Percentiles rank a stretch among this genome's conserved stretches.
These are phyloP conservation scores for Parnassius mnemosyne DNA, from an alignment of 2,888 invertebrate species.

Conservation along the genomic window DNA sequence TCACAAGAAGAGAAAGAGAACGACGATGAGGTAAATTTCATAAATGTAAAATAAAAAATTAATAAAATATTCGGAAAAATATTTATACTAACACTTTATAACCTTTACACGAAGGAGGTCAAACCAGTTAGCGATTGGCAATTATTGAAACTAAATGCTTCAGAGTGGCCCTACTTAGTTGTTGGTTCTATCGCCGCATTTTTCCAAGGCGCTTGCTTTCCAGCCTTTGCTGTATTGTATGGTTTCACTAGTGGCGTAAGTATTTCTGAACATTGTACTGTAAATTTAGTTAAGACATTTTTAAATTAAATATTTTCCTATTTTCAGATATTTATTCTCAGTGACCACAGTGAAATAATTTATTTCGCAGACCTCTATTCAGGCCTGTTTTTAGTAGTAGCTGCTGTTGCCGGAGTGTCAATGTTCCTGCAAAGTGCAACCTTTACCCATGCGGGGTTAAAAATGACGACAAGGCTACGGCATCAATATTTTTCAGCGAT, in stretches of 20 bases:
- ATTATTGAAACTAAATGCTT: conserved; percentile 80
- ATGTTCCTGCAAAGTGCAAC: conserved; percentile 85
- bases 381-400: conserved; percentile 83
- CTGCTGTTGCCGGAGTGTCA: conserved; percentile 83
- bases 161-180: conserved; percentile 83
- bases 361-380: conserved; percentile 82
- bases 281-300: not conserved
- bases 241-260: conserved; percentile 83
- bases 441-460: conserved; percentile 88
- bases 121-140: conserved; percentile 67
- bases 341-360: conserved; percentile 78
- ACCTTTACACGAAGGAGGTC: conserved; percentile 41
- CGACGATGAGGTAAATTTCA: conserved; percentile 51
- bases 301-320: not conserved
- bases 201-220: conserved; percentile 83
- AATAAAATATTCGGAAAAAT: too few species aligned
- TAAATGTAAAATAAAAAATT: too few species aligned
- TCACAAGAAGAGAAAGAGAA: conserved; percentile 57
- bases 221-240: conserved; percentile 85
- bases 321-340: conserved; percentile 80
- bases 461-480: conserved; percentile 84
- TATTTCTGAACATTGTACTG: conserved; percentile 17
- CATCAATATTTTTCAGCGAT: conserved; percentile 74
- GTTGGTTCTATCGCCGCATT: conserved; percentile 83
- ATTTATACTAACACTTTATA: too few species aligned